These are phyloP conservation scores for Lasioglossum albipes DNA, from an alignment of 1,140 invertebrate genomes.

Conservation along the genomic window DNA sequence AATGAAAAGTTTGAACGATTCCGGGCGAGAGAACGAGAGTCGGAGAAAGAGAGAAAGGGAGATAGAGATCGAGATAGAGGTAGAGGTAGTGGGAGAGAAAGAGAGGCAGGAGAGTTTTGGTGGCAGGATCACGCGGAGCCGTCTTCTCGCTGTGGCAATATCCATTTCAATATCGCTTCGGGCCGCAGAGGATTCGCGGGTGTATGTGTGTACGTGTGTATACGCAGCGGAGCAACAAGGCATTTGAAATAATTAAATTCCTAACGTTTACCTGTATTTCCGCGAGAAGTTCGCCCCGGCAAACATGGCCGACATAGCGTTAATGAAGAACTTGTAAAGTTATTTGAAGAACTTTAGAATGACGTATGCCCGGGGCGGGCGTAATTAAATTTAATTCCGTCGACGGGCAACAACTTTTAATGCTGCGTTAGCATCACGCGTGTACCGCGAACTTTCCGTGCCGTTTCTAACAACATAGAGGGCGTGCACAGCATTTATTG, in stretches of 20 bases:
- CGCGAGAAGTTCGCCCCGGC: not conserved
- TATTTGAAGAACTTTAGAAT: constrained; percentile 39
- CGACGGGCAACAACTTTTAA: constrained; percentile 37
- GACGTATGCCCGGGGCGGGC: constrained; percentile 15
- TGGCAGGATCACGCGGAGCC: not conserved
- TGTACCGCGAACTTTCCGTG: not conserved
- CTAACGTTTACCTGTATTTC: not conserved
- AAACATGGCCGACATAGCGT: not conserved
- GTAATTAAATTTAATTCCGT: constrained; percentile 43
- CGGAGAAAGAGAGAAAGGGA: too few relatives aligned
- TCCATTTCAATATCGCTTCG: constrained; percentile 9
- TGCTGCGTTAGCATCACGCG: constrained; percentile 27
- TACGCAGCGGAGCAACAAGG: not conserved
- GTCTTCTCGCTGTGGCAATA: not conserved
- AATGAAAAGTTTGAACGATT: constrained; percentile 9
- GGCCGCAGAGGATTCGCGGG: not conserved
- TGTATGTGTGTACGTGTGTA: too few relatives aligned
- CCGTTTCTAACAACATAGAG: not conserved
- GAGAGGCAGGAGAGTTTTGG: not conserved
- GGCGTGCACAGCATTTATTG: not conserved
- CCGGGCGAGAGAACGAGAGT: too few relatives aligned
- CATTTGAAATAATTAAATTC: constrained; percentile 36
- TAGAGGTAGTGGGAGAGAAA: too few relatives aligned
- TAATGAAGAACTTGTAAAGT: constrained; percentile 40
- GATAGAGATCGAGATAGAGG: too few relatives aligned